A percentile compares a stretch with the other conserved stretches of the same genome.
These are phyloP conservation scores for Beaufortia kweichowensis DNA, from an alignment of 2,113 vertebrate species.

Conservation along the genomic window DNA sequence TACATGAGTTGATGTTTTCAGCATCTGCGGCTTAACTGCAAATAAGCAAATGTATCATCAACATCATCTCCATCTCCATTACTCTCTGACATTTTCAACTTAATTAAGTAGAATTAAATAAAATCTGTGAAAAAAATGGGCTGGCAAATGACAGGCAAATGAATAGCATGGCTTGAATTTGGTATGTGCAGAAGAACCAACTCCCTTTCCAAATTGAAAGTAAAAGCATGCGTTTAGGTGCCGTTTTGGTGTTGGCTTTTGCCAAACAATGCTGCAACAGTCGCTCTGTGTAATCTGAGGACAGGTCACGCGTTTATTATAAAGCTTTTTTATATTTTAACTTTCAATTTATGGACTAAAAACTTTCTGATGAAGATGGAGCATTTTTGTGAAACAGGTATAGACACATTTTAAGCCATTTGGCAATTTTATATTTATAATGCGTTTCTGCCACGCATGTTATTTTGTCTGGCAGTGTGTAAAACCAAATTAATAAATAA, in stretches of 20 bases:
- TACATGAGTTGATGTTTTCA: too few relatives aligned
- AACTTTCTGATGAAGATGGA: not conserved
- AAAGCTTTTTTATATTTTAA: not conserved
- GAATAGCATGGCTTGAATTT: not conserved
- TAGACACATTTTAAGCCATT: not conserved
- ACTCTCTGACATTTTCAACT: too few relatives aligned
- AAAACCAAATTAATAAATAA: not conserved
- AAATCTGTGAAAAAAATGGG: too few relatives aligned
- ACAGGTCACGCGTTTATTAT: not conserved
- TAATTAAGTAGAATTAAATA: too few relatives aligned
- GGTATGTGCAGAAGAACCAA: not conserved
- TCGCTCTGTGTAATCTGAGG: not conserved
- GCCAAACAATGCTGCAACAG: conserved; percentile 1
- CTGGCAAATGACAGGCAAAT: too few relatives aligned
- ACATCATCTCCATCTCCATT: too few relatives aligned
- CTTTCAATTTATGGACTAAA: not conserved
- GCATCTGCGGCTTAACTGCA: too few relatives aligned
- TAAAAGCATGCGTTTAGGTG: not conserved
- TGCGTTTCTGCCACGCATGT: not conserved
- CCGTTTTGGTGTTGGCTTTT: conserved; percentile 7
- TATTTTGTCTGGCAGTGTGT: not conserved
- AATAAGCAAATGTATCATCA: too few relatives aligned
- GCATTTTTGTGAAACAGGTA: not conserved
- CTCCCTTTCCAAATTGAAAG: not conserved
- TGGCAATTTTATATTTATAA: not conserved